These are phyloP conservation scores for rabbit (Oryctolagus cuniculus) DNA, from an alignment of 2,113 vertebrate species.

Conservation along the genomic window mOryCun1.1 NC_091441.1:14642501-14643000, in stretches of 20 bases:
- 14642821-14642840: background rate
- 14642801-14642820: slow-evolving; percentile 11
- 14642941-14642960: background rate
- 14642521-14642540: background rate
- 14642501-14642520: background rate
- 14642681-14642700: slow-evolving; percentile 64
- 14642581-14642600: background rate
- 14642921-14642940: slow-evolving; percentile 6
- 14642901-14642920: background rate
- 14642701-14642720: slow-evolving; percentile 34
- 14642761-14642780: background rate
- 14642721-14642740: slow-evolving; percentile 49
- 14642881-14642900: background rate
- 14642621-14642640: slow-evolving; percentile 61
- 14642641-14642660: slow-evolving; percentile 2
- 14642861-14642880: background rate
- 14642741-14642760: background rate
- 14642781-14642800: background rate
- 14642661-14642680: slow-evolving; percentile 53
- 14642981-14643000: too few relatives aligned
- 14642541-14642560: background rate
- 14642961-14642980: background rate
- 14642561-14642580: background rate
- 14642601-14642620: background rate
- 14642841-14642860: background rate